phyloP scores from a whole-genome alignment of 1,140 invertebrate species.

The Rhagoletis pomonella region DNA sequence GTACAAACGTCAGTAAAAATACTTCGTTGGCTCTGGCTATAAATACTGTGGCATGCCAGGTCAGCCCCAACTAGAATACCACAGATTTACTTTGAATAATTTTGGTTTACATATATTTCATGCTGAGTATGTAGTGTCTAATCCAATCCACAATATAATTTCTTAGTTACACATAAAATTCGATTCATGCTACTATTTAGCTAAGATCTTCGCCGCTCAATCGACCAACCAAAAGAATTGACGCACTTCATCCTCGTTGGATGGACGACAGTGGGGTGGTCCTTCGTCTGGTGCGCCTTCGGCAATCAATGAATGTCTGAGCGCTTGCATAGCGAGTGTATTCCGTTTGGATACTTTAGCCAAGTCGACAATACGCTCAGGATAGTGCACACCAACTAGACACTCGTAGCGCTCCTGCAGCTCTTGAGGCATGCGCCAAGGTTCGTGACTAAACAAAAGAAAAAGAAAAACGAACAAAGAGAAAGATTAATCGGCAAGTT shows the following conservation, averaged over 20 bases:
- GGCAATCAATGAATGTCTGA: constrained; percentile 72
- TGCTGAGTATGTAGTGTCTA: too few species aligned
- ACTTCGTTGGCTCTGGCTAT: too few species aligned
- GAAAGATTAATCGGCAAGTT: not conserved
- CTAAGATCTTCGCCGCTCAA: constrained; percentile 14
- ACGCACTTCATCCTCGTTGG: constrained; percentile 78
- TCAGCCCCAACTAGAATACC: too few species aligned
- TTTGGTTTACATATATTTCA: too few species aligned
- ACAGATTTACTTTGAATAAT: too few species aligned
- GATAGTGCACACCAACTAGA: constrained; percentile 83
- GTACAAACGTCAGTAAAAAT: too few species aligned
- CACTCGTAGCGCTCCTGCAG: constrained; percentile 81
- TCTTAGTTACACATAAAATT: too few species aligned
- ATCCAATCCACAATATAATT: too few species aligned
- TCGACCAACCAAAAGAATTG: constrained; percentile 79
- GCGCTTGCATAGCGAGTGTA: constrained; percentile 75
- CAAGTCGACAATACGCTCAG: constrained; percentile 81
- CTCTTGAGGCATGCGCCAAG: constrained; percentile 83
- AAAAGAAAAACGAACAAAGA: not conserved
- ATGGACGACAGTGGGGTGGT: constrained; percentile 79
- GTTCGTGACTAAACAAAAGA: constrained; percentile 78
- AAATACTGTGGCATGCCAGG: too few species aligned
- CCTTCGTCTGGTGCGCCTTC: constrained; percentile 69
- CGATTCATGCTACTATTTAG: not conserved
- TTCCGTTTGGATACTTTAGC: constrained; percentile 78